Base-by-base conservation (phyloP, 2,113 vertebrate species). In the Leucosticte australis region DNA sequence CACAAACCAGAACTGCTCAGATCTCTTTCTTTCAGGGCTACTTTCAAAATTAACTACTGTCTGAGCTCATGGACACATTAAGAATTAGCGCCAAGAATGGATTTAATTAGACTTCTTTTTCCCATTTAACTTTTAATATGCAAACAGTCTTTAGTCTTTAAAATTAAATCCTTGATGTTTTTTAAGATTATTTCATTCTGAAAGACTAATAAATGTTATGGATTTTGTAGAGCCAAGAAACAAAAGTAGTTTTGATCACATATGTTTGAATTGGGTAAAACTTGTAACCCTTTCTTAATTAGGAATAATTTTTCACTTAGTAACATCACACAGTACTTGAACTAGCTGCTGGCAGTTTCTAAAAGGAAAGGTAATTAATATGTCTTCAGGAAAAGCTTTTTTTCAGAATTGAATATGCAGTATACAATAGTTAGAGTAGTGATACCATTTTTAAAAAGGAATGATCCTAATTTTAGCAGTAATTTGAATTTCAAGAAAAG, bases 351-450 rank as follows among this genome's bases (percentile, higher is more conserved):
- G 74, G 92, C 95, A 91, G 41, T 83, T 96, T 93, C 84, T 87
- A 86, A 97, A 96, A 81, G 31, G 84, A 95, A 95, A 96, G 87
- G 86, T 96, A 96, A 97, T 98, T 97, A 96, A 94, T 68, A 88
- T 37, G 65, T 93, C 91, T 94, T 95, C 56, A 65, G 94, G 47
- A 97, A 92, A 95, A 94, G 56, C 37, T 75, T 35, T 81, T 77
- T 84, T 87, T 33, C 56, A 46, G 33, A 93, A 68, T 3, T 70
- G 81, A 93, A 77, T 92, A 26, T 79, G 68, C 56, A 68, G 83
- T 87, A 63, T 65, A 85, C 44, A 33, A 49, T 82, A 92, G 94
- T 93, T 94, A 85, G n/a, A 73, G 84, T 17, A 60, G 55, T 47
- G 11, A 31, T 83, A 56, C 6, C 3, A 39, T 87, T 94, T 94